Evolutionary conservation across 2,888 invertebrate species (phyloP).

Genomic region (Brachypalpus laphriformis): DNA sequence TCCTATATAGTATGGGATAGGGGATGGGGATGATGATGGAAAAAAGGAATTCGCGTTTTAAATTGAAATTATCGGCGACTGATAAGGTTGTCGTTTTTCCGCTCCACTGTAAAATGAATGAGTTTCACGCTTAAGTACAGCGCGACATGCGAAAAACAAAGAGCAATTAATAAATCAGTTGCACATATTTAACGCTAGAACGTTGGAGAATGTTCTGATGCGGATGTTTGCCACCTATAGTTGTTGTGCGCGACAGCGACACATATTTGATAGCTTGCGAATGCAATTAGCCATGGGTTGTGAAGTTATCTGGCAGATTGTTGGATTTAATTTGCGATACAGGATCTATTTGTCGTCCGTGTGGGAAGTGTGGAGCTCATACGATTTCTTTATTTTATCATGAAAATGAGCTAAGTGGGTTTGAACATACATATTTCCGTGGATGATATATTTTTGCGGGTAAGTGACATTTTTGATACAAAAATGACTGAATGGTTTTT

Average conservation of each 20-base stretch:
- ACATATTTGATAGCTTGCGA: neutral
- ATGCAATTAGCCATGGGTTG: conserved; percentile 50
- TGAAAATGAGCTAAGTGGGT: neutral
- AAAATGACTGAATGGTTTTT: no score
- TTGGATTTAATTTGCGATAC: conserved; percentile 66
- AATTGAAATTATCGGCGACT: conserved; percentile 66
- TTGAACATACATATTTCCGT: no score
- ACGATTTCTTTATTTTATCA: conserved; percentile 14
- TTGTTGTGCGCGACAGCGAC: neutral
- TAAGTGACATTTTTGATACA: no score
- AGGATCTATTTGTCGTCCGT: conserved; percentile 26
- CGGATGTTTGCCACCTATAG: conserved; percentile 49
- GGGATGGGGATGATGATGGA: neutral
- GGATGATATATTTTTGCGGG: no score
- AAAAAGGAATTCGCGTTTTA: conserved; percentile 56
- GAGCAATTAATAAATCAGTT: conserved; percentile 72
- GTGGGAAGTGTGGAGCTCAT: conserved; percentile 33
- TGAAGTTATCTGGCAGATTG: conserved; percentile 50
- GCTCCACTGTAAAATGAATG: conserved; percentile 28
- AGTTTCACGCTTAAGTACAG: conserved; percentile 71
- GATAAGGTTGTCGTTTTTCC: conserved; percentile 39
- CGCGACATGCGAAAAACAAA: conserved; percentile 69
- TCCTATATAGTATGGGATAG: conserved; percentile 11
- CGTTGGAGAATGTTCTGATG: conserved; percentile 41
- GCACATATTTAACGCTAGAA: conserved; percentile 63